Conservation (phyloP, 2,888 invertebrate genomes). For the Dryobota labecula region DNA sequence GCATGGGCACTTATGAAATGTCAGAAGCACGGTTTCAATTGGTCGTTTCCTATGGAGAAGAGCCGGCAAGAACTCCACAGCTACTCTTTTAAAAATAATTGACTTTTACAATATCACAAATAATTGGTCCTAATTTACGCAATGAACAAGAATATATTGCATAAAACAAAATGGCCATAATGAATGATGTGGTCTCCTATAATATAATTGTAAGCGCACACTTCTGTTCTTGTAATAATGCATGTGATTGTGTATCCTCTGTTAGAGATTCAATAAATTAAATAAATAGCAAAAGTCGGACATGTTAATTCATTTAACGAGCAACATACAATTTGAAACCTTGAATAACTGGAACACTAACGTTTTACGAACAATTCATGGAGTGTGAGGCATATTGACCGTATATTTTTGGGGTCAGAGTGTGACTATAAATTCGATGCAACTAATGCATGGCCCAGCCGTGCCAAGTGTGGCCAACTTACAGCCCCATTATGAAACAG, state of each 20-base stretch:
- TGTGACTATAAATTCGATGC: slow-evolving; percentile 70
- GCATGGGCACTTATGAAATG: no score
- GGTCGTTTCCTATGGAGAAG: no score
- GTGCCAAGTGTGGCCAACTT: slow-evolving; percentile 54
- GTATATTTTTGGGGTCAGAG: slow-evolving; percentile 72
- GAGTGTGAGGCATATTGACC: slow-evolving; percentile 58
- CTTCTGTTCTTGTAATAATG: no score
- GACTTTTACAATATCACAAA: no score
- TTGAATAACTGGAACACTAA: slow-evolving; percentile 26
- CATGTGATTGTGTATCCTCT: no score
- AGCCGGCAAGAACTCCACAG: no score
- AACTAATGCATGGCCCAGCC: slow-evolving; percentile 66
- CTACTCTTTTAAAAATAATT: no score
- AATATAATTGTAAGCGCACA: no score
- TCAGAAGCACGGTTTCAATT: no score
- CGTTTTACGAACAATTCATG: slow-evolving; percentile 61
- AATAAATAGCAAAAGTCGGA: neutral
- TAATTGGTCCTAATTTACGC: neutral
- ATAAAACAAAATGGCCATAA: neutral
- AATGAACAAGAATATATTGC: neutral
- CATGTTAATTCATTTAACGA: neutral
- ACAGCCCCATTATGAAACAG: slow-evolving; percentile 49
- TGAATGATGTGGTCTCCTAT: neutral
- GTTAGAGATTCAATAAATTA: no score
- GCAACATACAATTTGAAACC: neutral